Evolutionary conservation across 1,140 invertebrate genomes (phyloP), one percentile per base, ranked within the genome.

Genomic region (Scylla paramamosain): DNA sequence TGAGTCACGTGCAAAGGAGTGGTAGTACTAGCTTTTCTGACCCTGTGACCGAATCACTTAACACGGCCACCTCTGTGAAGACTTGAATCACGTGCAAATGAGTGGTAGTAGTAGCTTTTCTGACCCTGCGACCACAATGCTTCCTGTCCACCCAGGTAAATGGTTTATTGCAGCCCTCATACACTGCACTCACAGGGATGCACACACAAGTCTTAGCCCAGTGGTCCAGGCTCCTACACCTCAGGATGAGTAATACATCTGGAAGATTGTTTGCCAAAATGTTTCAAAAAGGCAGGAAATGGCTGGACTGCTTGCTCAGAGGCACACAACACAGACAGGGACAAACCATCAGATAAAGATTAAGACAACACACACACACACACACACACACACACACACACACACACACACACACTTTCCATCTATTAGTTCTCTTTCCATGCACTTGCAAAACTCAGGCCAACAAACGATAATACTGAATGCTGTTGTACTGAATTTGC

Each of bases 281-380:
- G 31, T 46, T 59, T 91, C 90, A 91, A 12, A 91, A 91, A 91
- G 52, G 52, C 90, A 91, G 90, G 90, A 91, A 77, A 77, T 91
- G 90, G 90, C 52, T 91, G 90, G 52, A 77, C 90, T 91, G 67
- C 90, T 91, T 91, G 90, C n/a, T 77, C 29, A 20, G 31, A 91
- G 67, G 59, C 67, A 91, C 59, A 91, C 90, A 48, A 91, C 31
- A 32, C 28, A 91, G 86, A 59, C 59, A 91, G 14, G 46, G n/a
- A n/a, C 16, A 16, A 91, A 59, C 25, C 20, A 28, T 25, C n/a
- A 39, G 86, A 16, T 28, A 4, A 29, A 29, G n/a, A 29, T 32
- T 46, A 89, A 89, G 29, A 45, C 45, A 89, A 25, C 87, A n/a
- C 39, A 25, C 87, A 89, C 46, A 88, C 86, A 88, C 86, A 88